These are phyloP conservation scores for Axea sp. DNA, from an alignment of 2,888 invertebrate genomes.

Conservation along the genomic window DNA sequence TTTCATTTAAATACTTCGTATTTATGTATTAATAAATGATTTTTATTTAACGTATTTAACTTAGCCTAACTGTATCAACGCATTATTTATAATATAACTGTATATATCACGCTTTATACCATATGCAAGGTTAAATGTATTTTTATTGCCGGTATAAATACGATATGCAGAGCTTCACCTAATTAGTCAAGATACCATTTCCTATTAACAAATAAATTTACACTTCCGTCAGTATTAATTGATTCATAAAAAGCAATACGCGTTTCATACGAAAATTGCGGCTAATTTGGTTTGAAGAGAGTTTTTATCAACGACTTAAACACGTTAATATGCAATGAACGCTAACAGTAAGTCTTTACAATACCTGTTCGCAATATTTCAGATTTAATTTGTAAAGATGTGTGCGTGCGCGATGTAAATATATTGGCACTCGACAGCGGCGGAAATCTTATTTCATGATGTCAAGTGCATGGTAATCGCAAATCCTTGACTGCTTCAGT, in stretches of 20 bases:
- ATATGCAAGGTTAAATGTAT: background rate
- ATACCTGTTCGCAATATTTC: constrained; percentile 4
- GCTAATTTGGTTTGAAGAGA: no score
- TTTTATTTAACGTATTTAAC: no score
- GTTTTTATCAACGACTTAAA: background rate
- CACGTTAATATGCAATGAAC: constrained; percentile 3
- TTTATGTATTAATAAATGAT: no score
- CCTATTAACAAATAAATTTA: constrained; percentile 3
- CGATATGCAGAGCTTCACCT: background rate
- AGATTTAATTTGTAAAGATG: constrained; percentile 11
- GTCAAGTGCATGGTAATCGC: constrained; percentile 36
- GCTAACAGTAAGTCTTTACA: constrained; percentile 6
- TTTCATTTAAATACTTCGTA: no score
- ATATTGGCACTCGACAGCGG: constrained; percentile 2
- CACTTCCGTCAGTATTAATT: background rate
- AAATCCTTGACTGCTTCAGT: constrained; percentile 20
- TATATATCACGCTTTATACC: background rate
- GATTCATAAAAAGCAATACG: background rate
- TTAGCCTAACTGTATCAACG: constrained; percentile 6
- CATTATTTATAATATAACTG: constrained; percentile 10
- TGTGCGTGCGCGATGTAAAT: constrained; percentile 6
- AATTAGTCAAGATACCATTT: constrained; percentile 10
- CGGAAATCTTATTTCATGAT: constrained; percentile 38
- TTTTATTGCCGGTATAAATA: background rate
- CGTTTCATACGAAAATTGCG: no score